phyloP scores from a whole-genome alignment of 37 sponge, comb jelly and placozoan genomes.

The Eunapius fragilis region DNA sequence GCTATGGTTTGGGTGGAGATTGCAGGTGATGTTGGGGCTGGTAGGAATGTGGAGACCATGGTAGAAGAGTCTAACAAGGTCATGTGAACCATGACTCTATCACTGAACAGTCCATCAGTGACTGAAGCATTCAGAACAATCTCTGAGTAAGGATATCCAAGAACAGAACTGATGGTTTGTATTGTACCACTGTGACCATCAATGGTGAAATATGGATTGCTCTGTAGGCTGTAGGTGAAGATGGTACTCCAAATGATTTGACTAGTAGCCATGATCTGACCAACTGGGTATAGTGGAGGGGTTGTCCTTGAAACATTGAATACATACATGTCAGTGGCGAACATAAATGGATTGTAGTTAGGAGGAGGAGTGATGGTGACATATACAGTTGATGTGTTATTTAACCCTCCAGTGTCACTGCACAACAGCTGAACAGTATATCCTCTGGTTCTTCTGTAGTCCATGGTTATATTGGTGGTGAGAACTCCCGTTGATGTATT shows the following conservation, averaged over 20 bases:
- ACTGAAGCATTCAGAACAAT: conserved; percentile 15
- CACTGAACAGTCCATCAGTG: conserved; percentile 26
- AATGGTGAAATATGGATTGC: conserved; percentile 40
- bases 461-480: not conserved
- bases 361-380: conserved; percentile 38
- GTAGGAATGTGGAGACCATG: no score
- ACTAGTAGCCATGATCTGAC: conserved; percentile 36
- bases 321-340: conserved; percentile 14
- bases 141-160: not conserved
- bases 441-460: conserved; percentile 33
- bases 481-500: conserved; percentile 16
- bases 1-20: conserved; percentile 3
- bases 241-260: conserved; percentile 32
- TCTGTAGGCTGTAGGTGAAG: conserved; percentile 10
- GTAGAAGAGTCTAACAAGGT: no score
- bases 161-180: conserved; percentile 29
- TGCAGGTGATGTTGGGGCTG: conserved; percentile 45
- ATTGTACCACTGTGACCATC: conserved; percentile 4
- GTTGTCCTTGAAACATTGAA: conserved; percentile 60
- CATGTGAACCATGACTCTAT: not conserved
- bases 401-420: conserved; percentile 28
- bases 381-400: conserved; percentile 8
- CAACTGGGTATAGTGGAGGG: conserved; percentile 12
- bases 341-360: conserved; percentile 57
- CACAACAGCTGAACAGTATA: conserved; percentile 48